These are phyloP conservation scores for Linyphia triangularis DNA, from an alignment of 2,888 invertebrate species.

Conservation along the genomic window DNA sequence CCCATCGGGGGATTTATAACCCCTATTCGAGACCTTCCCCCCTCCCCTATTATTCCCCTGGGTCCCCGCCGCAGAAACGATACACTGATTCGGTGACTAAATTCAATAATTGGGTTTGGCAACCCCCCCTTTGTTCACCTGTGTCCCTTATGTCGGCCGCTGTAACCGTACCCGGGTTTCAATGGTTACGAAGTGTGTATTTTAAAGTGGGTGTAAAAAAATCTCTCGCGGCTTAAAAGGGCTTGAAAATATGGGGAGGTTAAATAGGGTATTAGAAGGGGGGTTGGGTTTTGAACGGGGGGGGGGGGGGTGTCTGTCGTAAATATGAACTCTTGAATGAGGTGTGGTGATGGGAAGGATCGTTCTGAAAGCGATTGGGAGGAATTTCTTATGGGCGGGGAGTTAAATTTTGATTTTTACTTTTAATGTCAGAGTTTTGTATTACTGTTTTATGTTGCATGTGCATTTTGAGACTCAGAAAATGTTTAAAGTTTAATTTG, in stretches of 20 bases:
- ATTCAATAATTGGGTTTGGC: conserved; percentile 60
- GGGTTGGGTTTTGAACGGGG: neutral
- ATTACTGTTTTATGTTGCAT: too few species aligned
- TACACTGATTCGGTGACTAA: conserved; percentile 71
- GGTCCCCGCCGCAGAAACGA: conserved; percentile 62
- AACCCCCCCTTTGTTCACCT: conserved; percentile 11
- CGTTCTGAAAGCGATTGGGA: neutral
- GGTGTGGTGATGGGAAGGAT: neutral
- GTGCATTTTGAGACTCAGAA: too few species aligned
- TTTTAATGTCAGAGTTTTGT: too few species aligned
- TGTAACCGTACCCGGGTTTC: neutral
- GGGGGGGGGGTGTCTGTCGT: neutral
- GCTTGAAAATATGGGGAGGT: conserved; percentile 21
- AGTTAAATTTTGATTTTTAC: too few species aligned
- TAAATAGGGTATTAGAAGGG: neutral
- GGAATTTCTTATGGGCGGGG: neutral
- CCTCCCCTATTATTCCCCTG: neutral
- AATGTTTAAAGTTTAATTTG: too few species aligned
- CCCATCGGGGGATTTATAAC: neutral
- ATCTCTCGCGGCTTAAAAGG: conserved; percentile 47
- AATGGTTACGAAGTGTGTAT: conserved; percentile 13
- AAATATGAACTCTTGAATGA: too few species aligned
- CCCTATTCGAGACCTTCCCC: neutral
- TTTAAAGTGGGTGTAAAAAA: conserved; percentile 64
- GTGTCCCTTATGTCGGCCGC: neutral